These are phyloP conservation scores for Leucoraja erinaceus DNA, from an alignment of 2,113 vertebrate species.

Conservation along the genomic window DNA sequence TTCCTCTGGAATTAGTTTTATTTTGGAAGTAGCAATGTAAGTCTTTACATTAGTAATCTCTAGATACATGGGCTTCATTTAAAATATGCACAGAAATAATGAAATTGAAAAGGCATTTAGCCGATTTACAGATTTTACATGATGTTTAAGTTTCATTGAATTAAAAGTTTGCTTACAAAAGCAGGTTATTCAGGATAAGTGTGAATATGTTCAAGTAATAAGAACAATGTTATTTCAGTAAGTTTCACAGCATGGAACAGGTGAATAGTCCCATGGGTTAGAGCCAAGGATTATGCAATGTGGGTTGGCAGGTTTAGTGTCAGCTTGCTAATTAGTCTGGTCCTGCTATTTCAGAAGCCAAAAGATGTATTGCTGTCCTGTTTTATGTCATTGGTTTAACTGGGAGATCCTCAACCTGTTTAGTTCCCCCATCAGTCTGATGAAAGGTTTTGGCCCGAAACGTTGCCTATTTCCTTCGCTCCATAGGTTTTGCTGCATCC, in stretches of 20 bases:
- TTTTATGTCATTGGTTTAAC: conserved; percentile 22
- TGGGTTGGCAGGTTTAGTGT: background rate
- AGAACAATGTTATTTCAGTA: background rate
- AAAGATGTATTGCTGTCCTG: background rate
- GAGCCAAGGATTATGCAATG: background rate
- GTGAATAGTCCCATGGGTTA: background rate
- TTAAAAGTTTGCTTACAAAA: background rate
- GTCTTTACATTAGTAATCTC: background rate
- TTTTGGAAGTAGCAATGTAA: background rate
- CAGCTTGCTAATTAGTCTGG: conserved; percentile 21
- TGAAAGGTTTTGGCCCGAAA: too few relatives aligned
- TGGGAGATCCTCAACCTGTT: background rate
- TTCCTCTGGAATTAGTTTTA: background rate
- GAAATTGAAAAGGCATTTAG: background rate
- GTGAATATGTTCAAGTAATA: background rate
- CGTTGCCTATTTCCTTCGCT: too few relatives aligned
- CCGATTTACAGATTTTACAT: background rate
- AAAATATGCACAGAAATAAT: background rate
- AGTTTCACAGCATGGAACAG: background rate
- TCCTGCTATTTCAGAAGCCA: background rate
- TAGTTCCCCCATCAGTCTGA: too few relatives aligned
- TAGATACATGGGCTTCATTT: background rate
- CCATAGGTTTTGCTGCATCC: too few relatives aligned
- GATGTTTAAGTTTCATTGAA: background rate
- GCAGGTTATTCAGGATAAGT: background rate